Evolutionary conservation across 1,140 invertebrate genomes (phyloP).

Genomic region (Drosophila sproati): DNA sequence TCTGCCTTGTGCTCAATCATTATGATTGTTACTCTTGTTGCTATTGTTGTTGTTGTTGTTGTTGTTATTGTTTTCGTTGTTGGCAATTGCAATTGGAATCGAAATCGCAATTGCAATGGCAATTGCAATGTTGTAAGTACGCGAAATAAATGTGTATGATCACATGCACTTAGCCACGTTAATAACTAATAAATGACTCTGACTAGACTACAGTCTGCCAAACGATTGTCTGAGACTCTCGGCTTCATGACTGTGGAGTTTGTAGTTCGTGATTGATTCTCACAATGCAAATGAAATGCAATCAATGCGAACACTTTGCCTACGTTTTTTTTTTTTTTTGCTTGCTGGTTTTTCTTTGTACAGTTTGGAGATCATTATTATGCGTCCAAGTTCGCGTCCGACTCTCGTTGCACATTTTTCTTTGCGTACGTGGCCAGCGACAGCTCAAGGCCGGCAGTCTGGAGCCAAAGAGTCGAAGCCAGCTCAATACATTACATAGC

Average conservation of each 20-base stretch:
- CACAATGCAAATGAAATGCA: slow-evolving; percentile 80
- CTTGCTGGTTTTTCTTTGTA: slow-evolving; percentile 7
- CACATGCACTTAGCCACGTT: slow-evolving; percentile 58
- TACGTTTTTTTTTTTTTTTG: slow-evolving; percentile 21
- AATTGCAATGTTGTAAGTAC: slow-evolving; percentile 44
- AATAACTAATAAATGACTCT: slow-evolving; percentile 56
- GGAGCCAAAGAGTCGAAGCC: slow-evolving; percentile 30
- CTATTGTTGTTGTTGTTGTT: slow-evolving; percentile 6
- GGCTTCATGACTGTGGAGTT: slow-evolving; percentile 45
- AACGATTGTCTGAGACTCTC: slow-evolving; percentile 19
- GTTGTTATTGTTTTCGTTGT: slow-evolving; percentile 18
- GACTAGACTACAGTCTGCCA: slow-evolving; percentile 40
- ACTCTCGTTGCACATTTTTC: slow-evolving; percentile 59
- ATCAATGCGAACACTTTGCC: slow-evolving; percentile 62
- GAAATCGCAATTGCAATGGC: slow-evolving; percentile 29
- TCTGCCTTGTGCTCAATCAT: slow-evolving; percentile 79
- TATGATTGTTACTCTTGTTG: slow-evolving; percentile 26
- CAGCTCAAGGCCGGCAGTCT: slow-evolving; percentile 78
- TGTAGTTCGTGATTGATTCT: slow-evolving; percentile 69
- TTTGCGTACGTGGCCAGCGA: slow-evolving; percentile 72
- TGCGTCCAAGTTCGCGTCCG: slow-evolving; percentile 67
- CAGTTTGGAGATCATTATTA: slow-evolving; percentile 60
- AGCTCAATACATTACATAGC: slow-evolving; percentile 25
- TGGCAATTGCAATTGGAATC: slow-evolving; percentile 30
- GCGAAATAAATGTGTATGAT: slow-evolving; percentile 51